Conservation (phyloP, 2,888 invertebrate species). For the Lampropteryx suffumata region DNA sequence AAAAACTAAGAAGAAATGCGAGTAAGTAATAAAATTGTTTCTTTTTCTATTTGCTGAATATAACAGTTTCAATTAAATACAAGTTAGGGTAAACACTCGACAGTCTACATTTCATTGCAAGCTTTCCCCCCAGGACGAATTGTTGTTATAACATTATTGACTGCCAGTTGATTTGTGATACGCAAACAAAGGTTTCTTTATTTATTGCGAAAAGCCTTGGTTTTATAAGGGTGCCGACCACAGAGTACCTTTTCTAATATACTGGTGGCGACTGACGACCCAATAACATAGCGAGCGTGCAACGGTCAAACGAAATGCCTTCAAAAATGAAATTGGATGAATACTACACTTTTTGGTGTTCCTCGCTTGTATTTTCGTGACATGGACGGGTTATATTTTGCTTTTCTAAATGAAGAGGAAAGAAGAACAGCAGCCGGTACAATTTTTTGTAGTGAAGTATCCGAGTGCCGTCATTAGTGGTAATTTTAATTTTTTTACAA, state of each 20-base stretch:
- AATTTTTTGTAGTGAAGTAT: background rate
- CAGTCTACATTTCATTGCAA: conserved; percentile 35
- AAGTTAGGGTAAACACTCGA: conserved; percentile 40
- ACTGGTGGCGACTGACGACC: too few relatives aligned
- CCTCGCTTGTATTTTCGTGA: too few relatives aligned
- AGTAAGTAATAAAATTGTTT: too few relatives aligned
- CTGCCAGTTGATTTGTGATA: conserved; percentile 13
- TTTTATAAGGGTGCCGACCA: background rate
- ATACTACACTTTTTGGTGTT: too few relatives aligned
- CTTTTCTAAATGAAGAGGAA: too few relatives aligned
- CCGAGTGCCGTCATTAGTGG: conserved; percentile 5
- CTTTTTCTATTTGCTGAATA: conserved; percentile 37
- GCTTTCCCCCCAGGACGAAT: conserved; percentile 34
- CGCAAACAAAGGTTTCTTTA: conserved; percentile 1
- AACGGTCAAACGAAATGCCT: too few relatives aligned
- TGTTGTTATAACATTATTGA: conserved; percentile 39
- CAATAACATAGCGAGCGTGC: too few relatives aligned
- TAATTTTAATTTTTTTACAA: conserved; percentile 20
- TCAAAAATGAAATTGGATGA: too few relatives aligned
- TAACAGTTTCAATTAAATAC: conserved; percentile 43
- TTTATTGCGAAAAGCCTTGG: background rate
- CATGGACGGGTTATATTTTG: too few relatives aligned
- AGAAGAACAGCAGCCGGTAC: too few relatives aligned
- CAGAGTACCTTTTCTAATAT: too few relatives aligned
- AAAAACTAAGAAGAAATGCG: conserved; percentile 13